Percentiles rank a stretch among this genome's conserved stretches.
Conservation (phyloP, 2,113 vertebrate species). For the Ranitomeya imitator region DNA sequence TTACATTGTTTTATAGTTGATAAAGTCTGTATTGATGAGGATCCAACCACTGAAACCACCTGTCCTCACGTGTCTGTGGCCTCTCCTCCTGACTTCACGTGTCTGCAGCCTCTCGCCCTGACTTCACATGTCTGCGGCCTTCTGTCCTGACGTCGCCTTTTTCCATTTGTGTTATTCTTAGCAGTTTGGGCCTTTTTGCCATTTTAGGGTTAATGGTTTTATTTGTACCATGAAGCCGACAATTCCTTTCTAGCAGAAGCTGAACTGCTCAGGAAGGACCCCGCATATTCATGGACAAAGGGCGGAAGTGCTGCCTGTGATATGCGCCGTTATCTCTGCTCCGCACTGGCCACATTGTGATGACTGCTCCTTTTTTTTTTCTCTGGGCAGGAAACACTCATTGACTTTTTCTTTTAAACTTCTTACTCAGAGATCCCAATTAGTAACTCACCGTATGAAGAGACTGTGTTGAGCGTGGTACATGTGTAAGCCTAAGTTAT, state of each 20-base stretch:
- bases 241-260: conserved; percentile 65
- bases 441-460: conserved; percentile 25
- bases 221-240: conserved; percentile 42
- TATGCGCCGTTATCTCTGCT: conserved; percentile 65
- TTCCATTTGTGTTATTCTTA: background rate
- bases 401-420: conserved; percentile 56
- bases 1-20: too few relatives aligned
- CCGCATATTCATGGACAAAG: conserved; percentile 71
- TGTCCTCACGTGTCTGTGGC: background rate
- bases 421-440: conserved; percentile 62
- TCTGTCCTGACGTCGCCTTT: background rate
- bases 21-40: too few relatives aligned
- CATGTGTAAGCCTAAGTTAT: background rate
- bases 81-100: background rate
- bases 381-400: conserved; percentile 67
- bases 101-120: background rate
- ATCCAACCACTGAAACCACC: too few relatives aligned
- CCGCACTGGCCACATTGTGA: conserved; percentile 61
- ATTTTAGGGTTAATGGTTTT: conserved; percentile 23
- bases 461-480: background rate
- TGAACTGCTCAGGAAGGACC: conserved; percentile 68
- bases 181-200: background rate
- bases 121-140: background rate
- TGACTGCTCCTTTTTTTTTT: conserved; percentile 61
- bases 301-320: conserved; percentile 67